A percentile compares a stretch with the other conserved stretches of the same genome.
Evolutionary conservation across 2,888 invertebrate genomes (phyloP).

Genomic region (Agrochola lota): DNA sequence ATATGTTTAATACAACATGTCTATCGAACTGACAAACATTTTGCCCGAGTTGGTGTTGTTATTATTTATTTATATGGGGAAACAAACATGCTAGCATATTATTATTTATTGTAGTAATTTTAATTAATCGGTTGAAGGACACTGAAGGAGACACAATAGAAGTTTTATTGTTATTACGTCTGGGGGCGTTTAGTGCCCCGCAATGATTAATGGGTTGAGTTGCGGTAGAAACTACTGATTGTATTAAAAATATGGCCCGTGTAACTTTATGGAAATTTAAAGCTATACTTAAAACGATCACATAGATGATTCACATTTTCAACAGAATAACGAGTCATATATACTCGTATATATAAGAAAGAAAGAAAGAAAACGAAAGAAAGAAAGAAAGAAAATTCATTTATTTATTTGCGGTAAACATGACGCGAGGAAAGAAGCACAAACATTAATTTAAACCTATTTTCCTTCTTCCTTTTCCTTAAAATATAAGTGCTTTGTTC

Average conservation of each 20-base stretch:
- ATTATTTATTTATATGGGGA: slow-evolving; percentile 27
- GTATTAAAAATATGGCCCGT: not conserved
- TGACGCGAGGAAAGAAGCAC: too few species aligned
- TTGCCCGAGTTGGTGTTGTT: slow-evolving; percentile 12
- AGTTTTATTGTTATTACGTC: too few species aligned
- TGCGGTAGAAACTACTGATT: not conserved
- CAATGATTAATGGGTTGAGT: not conserved
- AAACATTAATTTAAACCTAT: not conserved
- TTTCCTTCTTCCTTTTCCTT: not conserved
- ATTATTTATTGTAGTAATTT: not conserved
- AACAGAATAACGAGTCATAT: too few species aligned
- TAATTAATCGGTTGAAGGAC: too few species aligned
- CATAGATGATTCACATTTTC: not conserved
- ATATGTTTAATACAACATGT: slow-evolving; percentile 37
- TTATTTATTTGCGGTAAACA: too few species aligned
- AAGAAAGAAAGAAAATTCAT: too few species aligned
- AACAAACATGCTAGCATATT: slow-evolving; percentile 1
- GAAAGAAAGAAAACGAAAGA: too few species aligned
- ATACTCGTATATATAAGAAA: not conserved
- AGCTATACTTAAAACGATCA: not conserved
- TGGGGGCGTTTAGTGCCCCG: too few species aligned
- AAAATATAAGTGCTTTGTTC: not conserved
- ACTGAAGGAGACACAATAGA: too few species aligned
- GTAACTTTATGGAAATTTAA: not conserved
- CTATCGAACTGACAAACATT: slow-evolving; percentile 34